Evolutionary conservation across 2,888 invertebrate species (phyloP).

Genomic region (Psylliodes chrysocephalus): DNA sequence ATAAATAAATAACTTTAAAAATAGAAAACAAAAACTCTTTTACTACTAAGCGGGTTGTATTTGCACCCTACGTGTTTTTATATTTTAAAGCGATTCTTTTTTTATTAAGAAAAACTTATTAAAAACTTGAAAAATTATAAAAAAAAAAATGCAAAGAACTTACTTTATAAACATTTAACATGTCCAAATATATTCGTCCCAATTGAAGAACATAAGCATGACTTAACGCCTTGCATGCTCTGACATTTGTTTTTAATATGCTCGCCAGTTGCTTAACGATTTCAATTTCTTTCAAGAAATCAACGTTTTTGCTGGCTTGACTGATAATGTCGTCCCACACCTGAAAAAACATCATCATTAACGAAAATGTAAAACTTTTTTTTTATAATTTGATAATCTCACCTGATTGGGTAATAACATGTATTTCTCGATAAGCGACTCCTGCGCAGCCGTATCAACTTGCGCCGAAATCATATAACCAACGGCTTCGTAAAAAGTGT

Average conservation of each 20-base stretch:
- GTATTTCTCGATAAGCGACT: constrained; percentile 94
- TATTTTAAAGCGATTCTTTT: too few relatives aligned
- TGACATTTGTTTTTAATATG: constrained; percentile 98
- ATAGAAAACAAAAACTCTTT: too few relatives aligned
- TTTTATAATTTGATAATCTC: too few relatives aligned
- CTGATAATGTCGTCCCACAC: constrained; percentile 98
- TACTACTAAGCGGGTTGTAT: too few relatives aligned
- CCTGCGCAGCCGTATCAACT: constrained; percentile 89
- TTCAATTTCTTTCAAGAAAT: constrained; percentile 94
- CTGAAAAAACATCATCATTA: too few relatives aligned
- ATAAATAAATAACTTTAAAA: too few relatives aligned
- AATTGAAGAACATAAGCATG: constrained; percentile 96
- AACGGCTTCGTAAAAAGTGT: constrained; percentile 99
- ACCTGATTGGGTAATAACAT: constrained; percentile 97
- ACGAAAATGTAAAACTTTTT: too few relatives aligned
- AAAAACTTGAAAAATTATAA: too few relatives aligned
- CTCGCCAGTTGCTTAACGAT: constrained; percentile 97
- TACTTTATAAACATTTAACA: constrained; percentile 99
- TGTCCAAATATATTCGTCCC: constrained; percentile 97
- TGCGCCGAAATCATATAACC: constrained; percentile 99
- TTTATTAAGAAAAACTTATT: too few relatives aligned
- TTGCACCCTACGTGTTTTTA: too few relatives aligned
- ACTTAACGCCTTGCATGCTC: constrained; percentile 98
- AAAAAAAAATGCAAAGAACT: too few relatives aligned
- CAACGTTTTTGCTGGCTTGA: constrained; percentile 96